phyloP scores from a whole-genome alignment of 2,888 invertebrate genomes.

The Mythimna impura region DNA sequence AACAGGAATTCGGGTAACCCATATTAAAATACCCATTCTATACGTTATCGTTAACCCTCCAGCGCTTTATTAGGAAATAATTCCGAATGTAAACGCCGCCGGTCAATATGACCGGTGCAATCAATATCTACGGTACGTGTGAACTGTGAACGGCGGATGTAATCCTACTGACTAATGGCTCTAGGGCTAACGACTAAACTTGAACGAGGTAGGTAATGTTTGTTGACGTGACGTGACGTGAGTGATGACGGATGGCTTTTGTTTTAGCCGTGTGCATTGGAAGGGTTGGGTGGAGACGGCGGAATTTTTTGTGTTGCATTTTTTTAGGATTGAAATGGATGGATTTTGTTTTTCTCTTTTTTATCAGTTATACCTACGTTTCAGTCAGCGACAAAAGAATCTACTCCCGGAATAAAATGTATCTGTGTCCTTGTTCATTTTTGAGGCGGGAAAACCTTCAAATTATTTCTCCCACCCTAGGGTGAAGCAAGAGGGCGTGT shows the following conservation, averaged over 20 bases:
- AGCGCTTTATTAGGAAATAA: conserved; percentile 67
- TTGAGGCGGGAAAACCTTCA: too few relatives aligned
- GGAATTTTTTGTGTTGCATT: conserved; percentile 12
- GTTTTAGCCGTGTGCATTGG: conserved; percentile 59
- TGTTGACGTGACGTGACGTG: conserved; percentile 69
- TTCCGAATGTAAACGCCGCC: conserved; percentile 63
- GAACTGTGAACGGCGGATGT: conserved; percentile 73
- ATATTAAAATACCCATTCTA: conserved; percentile 67
- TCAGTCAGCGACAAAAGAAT: background rate
- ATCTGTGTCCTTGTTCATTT: too few relatives aligned
- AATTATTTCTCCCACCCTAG: too few relatives aligned
- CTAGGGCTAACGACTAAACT: conserved; percentile 72
- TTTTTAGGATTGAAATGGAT: conserved; percentile 3
- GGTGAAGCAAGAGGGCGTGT: too few relatives aligned
- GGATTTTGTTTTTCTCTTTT: background rate
- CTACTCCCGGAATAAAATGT: background rate
- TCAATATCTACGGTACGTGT: conserved; percentile 71
- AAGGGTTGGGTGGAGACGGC: conserved; percentile 44
- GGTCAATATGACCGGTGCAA: conserved; percentile 68
- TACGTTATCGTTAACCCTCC: conserved; percentile 64
- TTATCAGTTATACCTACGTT: background rate
- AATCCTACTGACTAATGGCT: conserved; percentile 72
- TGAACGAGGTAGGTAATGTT: conserved; percentile 69
- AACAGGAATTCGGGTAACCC: conserved; percentile 63
- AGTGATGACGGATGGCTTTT: conserved; percentile 71